phyloP scores from a whole-genome alignment of 2,113 vertebrate species.

The Hemicordylus capensis region DNA sequence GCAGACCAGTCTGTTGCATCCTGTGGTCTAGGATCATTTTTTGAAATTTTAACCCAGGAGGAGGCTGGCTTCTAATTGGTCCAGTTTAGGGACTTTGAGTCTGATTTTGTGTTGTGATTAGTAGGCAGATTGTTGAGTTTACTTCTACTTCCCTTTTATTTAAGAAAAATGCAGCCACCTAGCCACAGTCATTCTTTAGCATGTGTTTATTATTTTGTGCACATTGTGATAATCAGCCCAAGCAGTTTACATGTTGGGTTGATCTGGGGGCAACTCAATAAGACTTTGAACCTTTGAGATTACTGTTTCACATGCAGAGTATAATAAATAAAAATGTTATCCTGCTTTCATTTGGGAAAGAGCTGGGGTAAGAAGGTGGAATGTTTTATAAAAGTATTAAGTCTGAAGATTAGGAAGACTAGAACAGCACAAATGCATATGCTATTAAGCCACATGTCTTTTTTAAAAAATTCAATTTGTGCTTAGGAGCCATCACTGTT shows the following conservation, averaged over 20 bases:
- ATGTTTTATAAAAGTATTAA: not conserved
- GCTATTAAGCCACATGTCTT: not conserved
- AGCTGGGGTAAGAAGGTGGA: not conserved
- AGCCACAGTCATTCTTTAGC: too few species aligned
- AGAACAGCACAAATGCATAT: not conserved
- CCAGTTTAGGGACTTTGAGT: not conserved
- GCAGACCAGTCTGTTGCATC: not conserved
- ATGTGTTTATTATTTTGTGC: not conserved
- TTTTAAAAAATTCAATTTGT: slow-evolving; percentile 13
- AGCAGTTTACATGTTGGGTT: not conserved
- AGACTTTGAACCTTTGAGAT: too few species aligned
- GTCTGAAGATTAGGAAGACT: not conserved
- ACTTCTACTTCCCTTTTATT: not conserved
- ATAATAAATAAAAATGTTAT: not conserved
- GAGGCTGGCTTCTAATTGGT: not conserved
- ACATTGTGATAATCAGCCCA: not conserved
- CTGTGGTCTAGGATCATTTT: not conserved
- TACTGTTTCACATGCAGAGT: not conserved
- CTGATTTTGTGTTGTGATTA: not conserved
- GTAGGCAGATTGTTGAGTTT: too few species aligned
- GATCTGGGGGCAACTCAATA: not conserved
- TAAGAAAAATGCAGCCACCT: not conserved
- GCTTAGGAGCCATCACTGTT: slow-evolving; percentile 96
- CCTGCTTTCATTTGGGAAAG: not conserved
- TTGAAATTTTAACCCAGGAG: not conserved